phyloP scores from a whole-genome alignment of 2,113 vertebrate species.

The Pachyramphus minor region DNA sequence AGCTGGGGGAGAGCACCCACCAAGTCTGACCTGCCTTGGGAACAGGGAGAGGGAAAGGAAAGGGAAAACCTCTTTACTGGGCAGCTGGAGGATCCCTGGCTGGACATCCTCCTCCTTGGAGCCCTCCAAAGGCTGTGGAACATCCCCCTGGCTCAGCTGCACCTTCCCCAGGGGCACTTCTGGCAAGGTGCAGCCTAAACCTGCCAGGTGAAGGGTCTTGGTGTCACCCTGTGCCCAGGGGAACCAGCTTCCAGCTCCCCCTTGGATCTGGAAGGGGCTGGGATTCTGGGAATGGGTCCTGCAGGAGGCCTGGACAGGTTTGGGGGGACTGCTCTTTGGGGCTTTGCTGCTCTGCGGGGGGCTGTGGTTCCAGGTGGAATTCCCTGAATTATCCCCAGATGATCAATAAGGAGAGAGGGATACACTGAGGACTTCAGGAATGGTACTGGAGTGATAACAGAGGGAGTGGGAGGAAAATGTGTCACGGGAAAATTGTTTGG shows the following conservation, averaged over 20 bases:
- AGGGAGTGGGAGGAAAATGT: not conserved
- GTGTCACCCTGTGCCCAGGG: fast-evolving
- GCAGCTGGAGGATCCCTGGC: not conserved
- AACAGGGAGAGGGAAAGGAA: not conserved
- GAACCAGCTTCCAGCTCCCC: not conserved
- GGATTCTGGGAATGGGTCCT: not conserved
- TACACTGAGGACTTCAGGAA: not conserved
- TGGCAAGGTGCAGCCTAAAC: not conserved
- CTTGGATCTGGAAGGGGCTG: not conserved
- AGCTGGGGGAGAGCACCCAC: not conserved
- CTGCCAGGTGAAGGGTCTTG: not conserved
- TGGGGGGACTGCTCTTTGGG: not conserved
- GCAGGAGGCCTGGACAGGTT: too few species aligned
- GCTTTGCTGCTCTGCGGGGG: not conserved
- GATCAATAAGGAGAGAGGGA: not conserved
- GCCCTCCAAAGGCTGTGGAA: not conserved
- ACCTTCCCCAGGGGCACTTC: not conserved
- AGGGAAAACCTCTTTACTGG: not conserved
- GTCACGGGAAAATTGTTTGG: not conserved
- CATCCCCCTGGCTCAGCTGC: not conserved
- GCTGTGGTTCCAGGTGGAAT: too few species aligned
- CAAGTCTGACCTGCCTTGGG: not conserved
- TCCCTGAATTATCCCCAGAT: too few species aligned
- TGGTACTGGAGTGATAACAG: not conserved
- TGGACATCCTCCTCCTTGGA: not conserved